Base-by-base conservation (phyloP, 2,797 vertebrate species). In the Amniataba percoides region DNA sequence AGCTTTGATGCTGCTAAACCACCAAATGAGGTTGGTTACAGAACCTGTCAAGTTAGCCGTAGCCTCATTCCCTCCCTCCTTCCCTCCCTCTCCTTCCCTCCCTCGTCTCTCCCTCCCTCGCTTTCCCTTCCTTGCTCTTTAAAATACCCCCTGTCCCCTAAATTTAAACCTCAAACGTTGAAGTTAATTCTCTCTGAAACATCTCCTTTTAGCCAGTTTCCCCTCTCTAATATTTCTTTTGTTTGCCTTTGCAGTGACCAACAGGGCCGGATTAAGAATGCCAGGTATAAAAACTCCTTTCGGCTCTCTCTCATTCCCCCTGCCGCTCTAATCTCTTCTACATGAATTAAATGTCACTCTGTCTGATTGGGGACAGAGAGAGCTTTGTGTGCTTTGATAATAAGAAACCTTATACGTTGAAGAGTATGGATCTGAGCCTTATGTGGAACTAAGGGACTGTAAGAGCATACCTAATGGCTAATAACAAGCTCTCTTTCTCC, bases 231-330 rank as follows among this genome's bases (percentile, higher is more conserved):
- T 70, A n/a, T 65, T 25, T 95, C 93, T 84, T 27, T 10, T 81
- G 2, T 86, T 86, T 90, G 57, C 87, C 68, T 82, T 88, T 90
- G 88, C 82, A 94, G 94, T 85, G 98, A 99, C 85, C 97, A 97
- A 75, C 98, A 97, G 84, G 98, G 98, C 86, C 95, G 97, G 90
- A 97, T 98, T 80, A 99, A 99, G 95, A 98, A 99, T 89, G 97
- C 98, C 92, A 98, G 97, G 98, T 99, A 96, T 25, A 68, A 27
- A 59, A 39, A 4, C 15, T 18, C 34, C 34, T 36, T 36, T 36
- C 34, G 5, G 34, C 7, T 25, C 0, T 59, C 25, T 31, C 23
- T 60, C 40, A 0, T 4, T 13, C 14, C 19, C 34, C 11, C 39
- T 15, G 13, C 51, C 27, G 60, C 27, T 31, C 16, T 75, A 46